These are phyloP conservation scores for Lophotis ruficrista DNA, from an alignment of 2,113 vertebrate species.

Conservation along the genomic window DNA sequence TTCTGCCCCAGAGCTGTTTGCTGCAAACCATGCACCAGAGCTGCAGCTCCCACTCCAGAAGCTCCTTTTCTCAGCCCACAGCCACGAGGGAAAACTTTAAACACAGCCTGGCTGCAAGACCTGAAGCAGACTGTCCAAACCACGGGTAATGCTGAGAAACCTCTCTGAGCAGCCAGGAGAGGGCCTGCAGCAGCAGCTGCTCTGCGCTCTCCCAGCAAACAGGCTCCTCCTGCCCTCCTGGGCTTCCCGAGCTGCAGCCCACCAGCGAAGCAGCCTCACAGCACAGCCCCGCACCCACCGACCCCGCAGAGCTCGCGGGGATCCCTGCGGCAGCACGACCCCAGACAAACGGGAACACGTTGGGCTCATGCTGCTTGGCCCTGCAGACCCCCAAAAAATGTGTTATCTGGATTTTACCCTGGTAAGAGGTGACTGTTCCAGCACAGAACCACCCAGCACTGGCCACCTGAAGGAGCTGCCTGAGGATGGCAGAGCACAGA, in stretches of 20 bases:
- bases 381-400: neutral
- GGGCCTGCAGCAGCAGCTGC: neutral
- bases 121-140: neutral
- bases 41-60: neutral
- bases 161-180: neutral
- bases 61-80: neutral
- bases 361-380: neutral
- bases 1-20: neutral
- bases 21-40: neutral
- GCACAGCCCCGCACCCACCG: neutral
- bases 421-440: neutral
- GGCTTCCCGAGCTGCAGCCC: neutral
- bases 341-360: rapidly evolving
- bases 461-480: neutral
- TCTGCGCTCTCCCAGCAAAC: neutral
- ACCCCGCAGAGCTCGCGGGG: neutral
- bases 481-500: neutral
- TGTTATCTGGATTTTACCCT: neutral
- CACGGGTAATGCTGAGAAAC: rapidly evolving
- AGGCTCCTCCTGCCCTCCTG: neutral
- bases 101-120: neutral
- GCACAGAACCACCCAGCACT: rapidly evolving
- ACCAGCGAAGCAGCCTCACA: too few relatives aligned
- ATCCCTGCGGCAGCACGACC: rapidly evolving
- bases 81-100: neutral